A percentile compares a stretch with the other conserved stretches of the same genome.
Evolutionary conservation across 1,140 invertebrate species (phyloP).

Genomic region (Trypoxylus dichotomus): DNA sequence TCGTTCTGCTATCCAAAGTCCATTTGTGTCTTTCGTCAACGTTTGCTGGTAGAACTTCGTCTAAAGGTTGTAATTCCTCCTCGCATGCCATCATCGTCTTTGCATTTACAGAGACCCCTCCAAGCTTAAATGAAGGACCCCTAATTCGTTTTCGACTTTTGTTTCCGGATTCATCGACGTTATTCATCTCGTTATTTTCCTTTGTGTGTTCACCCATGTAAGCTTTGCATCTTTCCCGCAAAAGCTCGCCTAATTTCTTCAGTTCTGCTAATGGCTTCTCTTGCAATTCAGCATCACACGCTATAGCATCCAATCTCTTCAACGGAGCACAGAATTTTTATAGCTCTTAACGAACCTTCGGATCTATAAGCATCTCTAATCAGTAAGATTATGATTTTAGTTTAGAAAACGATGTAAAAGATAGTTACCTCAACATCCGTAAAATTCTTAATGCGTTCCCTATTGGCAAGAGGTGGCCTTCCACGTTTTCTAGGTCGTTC

Average conservation of each 20-base stretch:
- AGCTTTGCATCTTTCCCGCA: constrained; percentile 80
- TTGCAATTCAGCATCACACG: constrained; percentile 93
- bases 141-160: constrained; percentile 66
- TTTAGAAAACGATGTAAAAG: background rate
- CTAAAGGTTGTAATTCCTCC: constrained; percentile 86
- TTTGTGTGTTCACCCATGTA: constrained; percentile 70
- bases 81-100: constrained; percentile 86
- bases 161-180: constrained; percentile 54
- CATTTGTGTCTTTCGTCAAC: constrained; percentile 79
- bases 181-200: constrained; percentile 58
- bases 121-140: constrained; percentile 88
- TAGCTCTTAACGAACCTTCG: constrained; percentile 90
- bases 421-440: constrained; percentile 75
- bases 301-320: constrained; percentile 90
- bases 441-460: constrained; percentile 83
- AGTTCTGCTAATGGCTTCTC: constrained; percentile 92
- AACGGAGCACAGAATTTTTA: constrained; percentile 92
- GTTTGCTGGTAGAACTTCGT: constrained; percentile 77
- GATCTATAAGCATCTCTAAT: constrained; percentile 56
- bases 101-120: constrained; percentile 94
- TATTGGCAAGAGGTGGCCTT: constrained; percentile 68
- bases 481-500: constrained; percentile 82
- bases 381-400: background rate
- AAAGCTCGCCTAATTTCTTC: constrained; percentile 80
- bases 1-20: constrained; percentile 74